Evolutionary conservation across 1,140 invertebrate genomes (phyloP).

Genomic region (Delia radicum): DNA sequence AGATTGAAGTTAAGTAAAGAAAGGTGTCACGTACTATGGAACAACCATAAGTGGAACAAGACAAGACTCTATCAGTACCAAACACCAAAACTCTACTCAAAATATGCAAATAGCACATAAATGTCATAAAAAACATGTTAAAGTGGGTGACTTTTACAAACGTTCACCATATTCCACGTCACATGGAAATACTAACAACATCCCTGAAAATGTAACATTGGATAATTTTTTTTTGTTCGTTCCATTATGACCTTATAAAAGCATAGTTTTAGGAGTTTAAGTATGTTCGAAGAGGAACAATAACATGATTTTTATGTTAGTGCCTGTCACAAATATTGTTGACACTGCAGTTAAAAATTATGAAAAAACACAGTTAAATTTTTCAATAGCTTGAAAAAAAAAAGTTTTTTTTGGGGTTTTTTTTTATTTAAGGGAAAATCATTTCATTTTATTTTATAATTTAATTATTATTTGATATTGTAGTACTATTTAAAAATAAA

Average conservation of each 20-base stretch:
- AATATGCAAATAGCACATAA: constrained; percentile 20
- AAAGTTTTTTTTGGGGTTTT: too few species aligned
- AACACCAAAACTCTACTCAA: background rate
- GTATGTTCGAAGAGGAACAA: background rate
- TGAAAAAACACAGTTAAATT: background rate
- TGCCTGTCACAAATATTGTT: background rate
- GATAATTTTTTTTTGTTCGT: background rate
- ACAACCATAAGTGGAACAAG: constrained; percentile 9
- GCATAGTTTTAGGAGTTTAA: background rate
- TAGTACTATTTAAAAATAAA: too few species aligned
- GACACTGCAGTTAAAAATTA: background rate
- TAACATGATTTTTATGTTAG: background rate
- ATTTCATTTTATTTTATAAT: too few species aligned
- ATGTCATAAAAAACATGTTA: constrained; percentile 6
- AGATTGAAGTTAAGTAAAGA: constrained; percentile 8
- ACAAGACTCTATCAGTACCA: background rate
- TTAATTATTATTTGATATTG: too few species aligned
- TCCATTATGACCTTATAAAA: background rate
- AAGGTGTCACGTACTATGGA: constrained; percentile 8
- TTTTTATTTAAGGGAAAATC: too few species aligned
- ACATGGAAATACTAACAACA: too few species aligned
- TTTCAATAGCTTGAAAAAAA: background rate
- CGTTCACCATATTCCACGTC: too few species aligned
- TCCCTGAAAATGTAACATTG: background rate
- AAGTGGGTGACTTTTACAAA: background rate